A percentile compares a stretch with the other conserved stretches of the same genome.
Conservation (phyloP, 2,888 invertebrate species). For the Melangyna quadrimaculata region DNA sequence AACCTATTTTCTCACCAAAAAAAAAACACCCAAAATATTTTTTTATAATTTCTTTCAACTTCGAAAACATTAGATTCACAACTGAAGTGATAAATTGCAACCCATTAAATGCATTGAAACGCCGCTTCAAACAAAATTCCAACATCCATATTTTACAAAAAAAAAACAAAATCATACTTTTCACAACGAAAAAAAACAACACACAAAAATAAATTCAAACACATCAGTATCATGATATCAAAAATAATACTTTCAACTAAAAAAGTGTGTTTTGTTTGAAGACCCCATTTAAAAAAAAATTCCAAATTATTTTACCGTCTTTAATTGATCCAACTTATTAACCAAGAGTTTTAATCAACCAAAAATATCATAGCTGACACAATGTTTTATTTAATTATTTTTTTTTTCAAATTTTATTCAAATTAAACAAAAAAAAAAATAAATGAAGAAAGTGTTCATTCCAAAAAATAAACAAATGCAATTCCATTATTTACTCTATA, state of each 20-base stretch:
- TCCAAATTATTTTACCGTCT: slow-evolving; percentile 11
- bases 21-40: neutral
- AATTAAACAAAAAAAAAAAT: slow-evolving; percentile 43
- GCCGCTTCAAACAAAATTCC: neutral
- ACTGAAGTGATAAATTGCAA: neutral
- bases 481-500: slow-evolving; percentile 50
- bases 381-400: slow-evolving; percentile 78
- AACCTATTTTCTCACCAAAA: neutral
- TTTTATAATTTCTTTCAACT: neutral
- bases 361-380: slow-evolving; percentile 81
- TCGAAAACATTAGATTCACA: neutral
- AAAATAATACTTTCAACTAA: neutral
- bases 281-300: slow-evolving; percentile 4
- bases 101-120: neutral
- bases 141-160: neutral
- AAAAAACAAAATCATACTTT: neutral
- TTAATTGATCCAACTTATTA: slow-evolving; percentile 49
- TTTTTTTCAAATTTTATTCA: slow-evolving; percentile 74
- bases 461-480: slow-evolving; percentile 65
- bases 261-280: slow-evolving; percentile 44
- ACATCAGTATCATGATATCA: neutral
- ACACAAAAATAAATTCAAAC: neutral
- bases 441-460: slow-evolving; percentile 28
- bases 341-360: slow-evolving; percentile 72
- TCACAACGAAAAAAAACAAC: neutral